phyloP scores from a whole-genome alignment of 2,888 invertebrate genomes.

The Drosophila stalkeri region DNA sequence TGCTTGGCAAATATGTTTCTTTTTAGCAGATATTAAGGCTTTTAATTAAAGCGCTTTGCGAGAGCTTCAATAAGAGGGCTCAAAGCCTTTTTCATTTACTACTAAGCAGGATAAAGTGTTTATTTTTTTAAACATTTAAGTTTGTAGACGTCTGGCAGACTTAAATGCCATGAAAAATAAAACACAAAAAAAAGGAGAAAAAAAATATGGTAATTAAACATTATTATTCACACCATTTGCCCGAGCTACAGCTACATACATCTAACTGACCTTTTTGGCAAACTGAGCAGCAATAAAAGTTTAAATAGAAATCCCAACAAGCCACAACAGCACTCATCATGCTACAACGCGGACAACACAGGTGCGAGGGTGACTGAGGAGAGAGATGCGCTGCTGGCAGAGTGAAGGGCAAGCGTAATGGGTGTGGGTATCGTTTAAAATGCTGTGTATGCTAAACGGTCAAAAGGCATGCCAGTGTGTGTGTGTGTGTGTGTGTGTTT shows the following conservation, averaged over 20 bases:
- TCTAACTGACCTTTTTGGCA: constrained; percentile 55
- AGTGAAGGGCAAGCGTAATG: neutral
- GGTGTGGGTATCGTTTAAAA: neutral
- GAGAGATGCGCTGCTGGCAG: neutral
- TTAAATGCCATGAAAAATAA: constrained; percentile 13
- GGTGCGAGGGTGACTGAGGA: constrained; percentile 3
- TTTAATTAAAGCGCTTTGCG: constrained; percentile 3
- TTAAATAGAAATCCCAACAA: constrained; percentile 81
- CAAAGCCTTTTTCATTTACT: neutral
- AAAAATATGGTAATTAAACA: constrained; percentile 49
- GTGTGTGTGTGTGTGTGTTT: neutral
- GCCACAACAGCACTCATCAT: constrained; percentile 81
- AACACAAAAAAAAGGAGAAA: neutral
- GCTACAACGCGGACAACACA: constrained; percentile 60
- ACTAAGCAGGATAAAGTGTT: neutral
- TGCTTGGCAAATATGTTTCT: constrained; percentile 23
- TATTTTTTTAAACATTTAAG: neutral
- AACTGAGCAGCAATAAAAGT: constrained; percentile 78
- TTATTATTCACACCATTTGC: constrained; percentile 63
- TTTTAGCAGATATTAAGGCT: constrained; percentile 1
- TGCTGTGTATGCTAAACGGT: constrained; percentile 19
- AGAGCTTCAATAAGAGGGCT: neutral
- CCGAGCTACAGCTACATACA: constrained; percentile 5
- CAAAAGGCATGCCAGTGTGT: neutral
- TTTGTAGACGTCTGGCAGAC: neutral